Evolutionary conservation across 2,113 vertebrate genomes (phyloP).

Genomic region (Corythornis madagascariensis): DNA sequence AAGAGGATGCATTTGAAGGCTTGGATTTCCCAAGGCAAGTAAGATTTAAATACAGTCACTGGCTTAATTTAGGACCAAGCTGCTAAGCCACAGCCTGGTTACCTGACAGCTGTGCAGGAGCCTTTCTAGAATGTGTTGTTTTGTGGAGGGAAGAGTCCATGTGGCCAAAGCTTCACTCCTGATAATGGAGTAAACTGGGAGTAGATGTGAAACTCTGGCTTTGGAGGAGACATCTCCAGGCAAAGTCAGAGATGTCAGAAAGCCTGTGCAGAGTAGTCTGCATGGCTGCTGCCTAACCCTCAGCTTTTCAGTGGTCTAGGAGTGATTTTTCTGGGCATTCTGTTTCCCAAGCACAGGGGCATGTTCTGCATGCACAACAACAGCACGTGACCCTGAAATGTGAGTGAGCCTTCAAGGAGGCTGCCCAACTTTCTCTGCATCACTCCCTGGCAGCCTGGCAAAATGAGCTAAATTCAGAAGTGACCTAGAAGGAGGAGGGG

Average conservation of each 20-base stretch:
- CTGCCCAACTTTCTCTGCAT: background rate
- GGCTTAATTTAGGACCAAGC: background rate
- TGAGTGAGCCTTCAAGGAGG: background rate
- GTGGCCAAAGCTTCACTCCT: background rate
- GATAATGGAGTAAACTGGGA: background rate
- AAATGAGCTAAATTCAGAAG: conserved; percentile 15
- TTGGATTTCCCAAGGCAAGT: background rate
- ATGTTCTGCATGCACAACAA: background rate
- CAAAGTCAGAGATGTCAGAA: background rate
- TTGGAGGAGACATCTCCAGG: background rate
- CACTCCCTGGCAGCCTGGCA: background rate
- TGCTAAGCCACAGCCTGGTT: background rate
- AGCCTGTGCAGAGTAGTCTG: background rate
- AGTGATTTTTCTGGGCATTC: background rate
- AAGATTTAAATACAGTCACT: background rate
- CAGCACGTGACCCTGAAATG: background rate
- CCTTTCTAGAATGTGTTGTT: background rate
- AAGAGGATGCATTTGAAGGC: background rate
- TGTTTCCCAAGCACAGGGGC: background rate
- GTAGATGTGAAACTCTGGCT: background rate
- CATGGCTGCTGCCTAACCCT: background rate
- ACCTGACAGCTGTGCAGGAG: background rate
- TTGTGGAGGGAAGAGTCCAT: background rate
- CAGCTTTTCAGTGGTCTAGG: background rate
- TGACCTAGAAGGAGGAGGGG: background rate